phyloP scores from a whole-genome alignment of 2,113 vertebrate genomes.

The Montifringilla adamsi region DNA sequence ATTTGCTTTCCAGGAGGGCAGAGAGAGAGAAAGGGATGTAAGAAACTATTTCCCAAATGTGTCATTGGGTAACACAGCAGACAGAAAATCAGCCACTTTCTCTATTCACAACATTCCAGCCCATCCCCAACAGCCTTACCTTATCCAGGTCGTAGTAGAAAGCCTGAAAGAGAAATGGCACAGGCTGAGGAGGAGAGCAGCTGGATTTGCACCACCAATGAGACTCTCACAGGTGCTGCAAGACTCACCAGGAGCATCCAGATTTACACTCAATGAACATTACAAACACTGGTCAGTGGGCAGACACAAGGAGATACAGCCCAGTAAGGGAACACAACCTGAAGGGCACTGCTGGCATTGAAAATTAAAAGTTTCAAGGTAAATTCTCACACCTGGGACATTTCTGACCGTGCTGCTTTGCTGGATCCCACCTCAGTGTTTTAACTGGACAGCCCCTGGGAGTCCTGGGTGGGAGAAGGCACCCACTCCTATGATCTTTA shows the following conservation, averaged over 20 bases:
- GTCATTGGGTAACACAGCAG: background rate
- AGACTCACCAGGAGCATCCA: background rate
- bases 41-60: background rate
- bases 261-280: background rate
- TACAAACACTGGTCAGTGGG: no score
- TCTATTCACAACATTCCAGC: background rate
- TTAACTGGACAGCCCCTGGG: background rate
- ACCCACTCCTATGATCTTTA: background rate
- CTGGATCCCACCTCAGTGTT: background rate
- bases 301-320: background rate
- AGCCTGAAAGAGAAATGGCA: slow-evolving; percentile 75
- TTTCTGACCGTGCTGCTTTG: background rate
- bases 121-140: slow-evolving; percentile 68
- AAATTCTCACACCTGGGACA: background rate
- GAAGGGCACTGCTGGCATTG: background rate
- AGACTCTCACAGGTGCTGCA: background rate
- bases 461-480: background rate
- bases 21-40: background rate
- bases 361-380: background rate
- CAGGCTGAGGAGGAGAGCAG: background rate
- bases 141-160: slow-evolving; percentile 97
- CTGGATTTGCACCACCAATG: background rate
- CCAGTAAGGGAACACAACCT: accelerated
- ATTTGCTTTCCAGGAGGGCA: slow-evolving; percentile 81
- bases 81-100: background rate